These are phyloP conservation scores for Dromiciops gliroides DNA, from an alignment of 2,113 vertebrate genomes.

Conservation along the genomic window DNA sequence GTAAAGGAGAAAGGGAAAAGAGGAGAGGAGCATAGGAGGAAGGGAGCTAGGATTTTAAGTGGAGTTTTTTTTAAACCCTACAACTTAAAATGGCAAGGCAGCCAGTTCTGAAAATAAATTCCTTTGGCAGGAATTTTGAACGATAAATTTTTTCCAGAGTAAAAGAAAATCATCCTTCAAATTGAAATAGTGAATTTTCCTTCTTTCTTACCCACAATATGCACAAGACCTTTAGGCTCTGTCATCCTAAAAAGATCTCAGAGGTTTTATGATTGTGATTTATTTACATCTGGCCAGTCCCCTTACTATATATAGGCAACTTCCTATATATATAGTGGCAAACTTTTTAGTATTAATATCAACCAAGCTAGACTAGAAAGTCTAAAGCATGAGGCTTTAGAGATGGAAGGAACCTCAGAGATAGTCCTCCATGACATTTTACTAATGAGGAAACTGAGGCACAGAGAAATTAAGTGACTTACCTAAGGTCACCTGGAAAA, in stretches of 20 bases:
- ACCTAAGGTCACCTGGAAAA: neutral
- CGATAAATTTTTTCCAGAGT: neutral
- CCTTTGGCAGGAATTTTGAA: neutral
- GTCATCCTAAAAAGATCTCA: neutral
- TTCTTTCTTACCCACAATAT: neutral
- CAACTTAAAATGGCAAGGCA: neutral
- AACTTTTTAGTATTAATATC: neutral
- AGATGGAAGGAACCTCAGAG: neutral
- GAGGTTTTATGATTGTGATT: neutral
- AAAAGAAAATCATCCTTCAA: neutral
- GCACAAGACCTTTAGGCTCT: neutral
- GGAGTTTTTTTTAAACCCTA: neutral
- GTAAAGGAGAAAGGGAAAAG: neutral
- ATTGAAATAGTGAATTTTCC: neutral
- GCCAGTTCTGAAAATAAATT: neutral
- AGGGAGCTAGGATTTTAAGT: neutral
- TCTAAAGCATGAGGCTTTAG: neutral
- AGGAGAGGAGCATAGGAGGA: neutral
- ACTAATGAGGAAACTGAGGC: neutral
- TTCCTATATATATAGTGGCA: neutral
- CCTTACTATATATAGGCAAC: neutral
- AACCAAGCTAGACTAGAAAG: neutral
- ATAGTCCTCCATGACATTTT: neutral
- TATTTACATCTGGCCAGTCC: neutral
- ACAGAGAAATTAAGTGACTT: neutral